Percentiles rank a stretch among this genome's conserved stretches.
Conservation (phyloP, 2,113 vertebrate genomes). For the Apeltes quadracus region DNA sequence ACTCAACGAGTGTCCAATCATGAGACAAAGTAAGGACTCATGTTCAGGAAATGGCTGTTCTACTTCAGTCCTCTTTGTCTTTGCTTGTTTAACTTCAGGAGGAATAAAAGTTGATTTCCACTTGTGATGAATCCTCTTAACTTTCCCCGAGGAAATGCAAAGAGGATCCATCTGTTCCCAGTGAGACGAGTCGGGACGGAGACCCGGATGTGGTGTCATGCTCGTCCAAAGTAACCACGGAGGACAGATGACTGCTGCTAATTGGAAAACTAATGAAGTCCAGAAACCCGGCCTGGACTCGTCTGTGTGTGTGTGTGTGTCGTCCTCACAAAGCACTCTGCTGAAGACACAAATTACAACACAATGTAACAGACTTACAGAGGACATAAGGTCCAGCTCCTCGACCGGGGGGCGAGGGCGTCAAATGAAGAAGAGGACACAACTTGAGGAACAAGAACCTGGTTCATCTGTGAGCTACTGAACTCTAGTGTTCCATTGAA, state of each 20-base stretch:
- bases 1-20: neutral
- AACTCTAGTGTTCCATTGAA: too few relatives aligned
- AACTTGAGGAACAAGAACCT: too few relatives aligned
- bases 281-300: conserved; percentile 66
- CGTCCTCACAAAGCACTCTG: too few relatives aligned
- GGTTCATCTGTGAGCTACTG: too few relatives aligned
- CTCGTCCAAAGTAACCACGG: conserved; percentile 50
- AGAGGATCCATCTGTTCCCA: conserved; percentile 68
- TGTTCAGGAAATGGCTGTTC: neutral
- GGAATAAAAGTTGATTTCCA: neutral
- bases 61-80: neutral
- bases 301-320: conserved; percentile 20
- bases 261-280: conserved; percentile 78
- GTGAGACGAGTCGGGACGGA: conserved; percentile 60
- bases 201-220: conserved; percentile 53
- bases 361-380: too few relatives aligned
- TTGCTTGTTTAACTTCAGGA: conserved; percentile 9
- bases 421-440: too few relatives aligned
- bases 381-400: too few relatives aligned
- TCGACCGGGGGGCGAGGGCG: too few relatives aligned
- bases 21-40: neutral
- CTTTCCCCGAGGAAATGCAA: conserved; percentile 4
- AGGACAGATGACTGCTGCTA: conserved; percentile 73
- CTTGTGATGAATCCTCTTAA: conserved; percentile 3
- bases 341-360: too few relatives aligned